Evolutionary conservation across 2,113 vertebrate genomes (phyloP).

Genomic region (Mystacornis crossleyi): DNA sequence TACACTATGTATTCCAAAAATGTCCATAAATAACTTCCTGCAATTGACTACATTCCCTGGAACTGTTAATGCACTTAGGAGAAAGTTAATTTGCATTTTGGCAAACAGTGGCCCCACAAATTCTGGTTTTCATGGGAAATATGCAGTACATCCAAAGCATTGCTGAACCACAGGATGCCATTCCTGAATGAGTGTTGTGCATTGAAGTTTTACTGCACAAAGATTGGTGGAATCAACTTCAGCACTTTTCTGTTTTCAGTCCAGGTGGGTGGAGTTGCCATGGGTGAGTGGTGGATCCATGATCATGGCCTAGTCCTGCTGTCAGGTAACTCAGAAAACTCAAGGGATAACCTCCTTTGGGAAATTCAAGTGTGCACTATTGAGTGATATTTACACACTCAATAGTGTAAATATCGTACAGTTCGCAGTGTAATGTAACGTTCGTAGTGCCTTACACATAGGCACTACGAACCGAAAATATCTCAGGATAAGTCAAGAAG

Average conservation of each 20-base stretch:
- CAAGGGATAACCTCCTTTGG: fast-evolving
- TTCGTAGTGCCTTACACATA: too few species aligned
- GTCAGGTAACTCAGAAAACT: background rate
- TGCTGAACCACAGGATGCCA: background rate
- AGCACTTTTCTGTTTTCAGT: background rate
- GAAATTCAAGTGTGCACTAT: background rate
- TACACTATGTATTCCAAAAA: background rate
- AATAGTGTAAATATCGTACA: too few species aligned
- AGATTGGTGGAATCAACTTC: background rate
- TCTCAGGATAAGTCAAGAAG: background rate
- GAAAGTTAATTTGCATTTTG: background rate
- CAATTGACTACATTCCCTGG: background rate
- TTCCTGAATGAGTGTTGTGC: background rate
- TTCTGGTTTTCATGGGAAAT: background rate
- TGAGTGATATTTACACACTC: background rate
- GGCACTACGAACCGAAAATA: background rate
- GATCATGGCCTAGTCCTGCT: background rate
- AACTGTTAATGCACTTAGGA: background rate
- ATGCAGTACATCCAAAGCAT: background rate
- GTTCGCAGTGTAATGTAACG: too few species aligned
- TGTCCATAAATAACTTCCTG: background rate
- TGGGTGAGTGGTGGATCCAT: background rate
- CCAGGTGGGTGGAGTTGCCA: background rate
- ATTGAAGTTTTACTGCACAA: background rate
- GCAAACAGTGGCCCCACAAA: background rate